Conservation (phyloP, 2,888 invertebrate species). For the Dasypogon diadema region DNA sequence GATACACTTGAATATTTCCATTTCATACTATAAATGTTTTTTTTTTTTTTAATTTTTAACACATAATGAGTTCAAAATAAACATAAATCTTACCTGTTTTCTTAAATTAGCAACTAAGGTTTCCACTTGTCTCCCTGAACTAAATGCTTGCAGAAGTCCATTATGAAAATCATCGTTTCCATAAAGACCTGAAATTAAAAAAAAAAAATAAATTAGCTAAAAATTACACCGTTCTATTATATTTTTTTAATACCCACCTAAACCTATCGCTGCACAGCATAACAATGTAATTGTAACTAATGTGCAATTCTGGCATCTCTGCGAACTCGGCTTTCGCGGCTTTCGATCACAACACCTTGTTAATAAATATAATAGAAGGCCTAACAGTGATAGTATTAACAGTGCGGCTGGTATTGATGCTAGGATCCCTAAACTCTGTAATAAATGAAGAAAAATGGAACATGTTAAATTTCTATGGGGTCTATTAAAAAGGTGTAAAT, state of each 20-base stretch:
- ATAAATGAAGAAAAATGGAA: slow-evolving; percentile 60
- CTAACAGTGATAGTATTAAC: slow-evolving; percentile 88
- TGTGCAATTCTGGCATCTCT: slow-evolving; percentile 68
- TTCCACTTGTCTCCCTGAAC: slow-evolving; percentile 85
- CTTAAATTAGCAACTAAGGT: slow-evolving; percentile 82
- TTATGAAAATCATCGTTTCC: slow-evolving; percentile 96
- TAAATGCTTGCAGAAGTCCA: slow-evolving; percentile 84
- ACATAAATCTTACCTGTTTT: slow-evolving; percentile 75
- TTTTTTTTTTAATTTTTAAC: background rate
- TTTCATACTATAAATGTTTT: too few species aligned
- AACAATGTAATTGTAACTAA: slow-evolving; percentile 75
- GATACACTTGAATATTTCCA: too few species aligned
- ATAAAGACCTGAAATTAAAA: slow-evolving; percentile 74
- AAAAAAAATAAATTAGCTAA: slow-evolving; percentile 1
- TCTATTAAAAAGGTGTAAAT: background rate
- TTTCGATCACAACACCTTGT: slow-evolving; percentile 96
- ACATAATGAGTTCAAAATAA: slow-evolving; percentile 20
- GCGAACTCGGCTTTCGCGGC: slow-evolving; percentile 75
- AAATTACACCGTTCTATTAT: background rate
- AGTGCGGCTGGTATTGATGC: slow-evolving; percentile 93
- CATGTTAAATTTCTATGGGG: background rate
- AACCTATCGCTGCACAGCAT: slow-evolving; percentile 90
- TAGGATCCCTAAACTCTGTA: slow-evolving; percentile 92
- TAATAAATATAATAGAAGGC: slow-evolving; percentile 91
- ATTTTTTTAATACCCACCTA: slow-evolving; percentile 70